Conservation (phyloP, 2,888 invertebrate genomes). For the Drosophila tanythrix region DNA sequence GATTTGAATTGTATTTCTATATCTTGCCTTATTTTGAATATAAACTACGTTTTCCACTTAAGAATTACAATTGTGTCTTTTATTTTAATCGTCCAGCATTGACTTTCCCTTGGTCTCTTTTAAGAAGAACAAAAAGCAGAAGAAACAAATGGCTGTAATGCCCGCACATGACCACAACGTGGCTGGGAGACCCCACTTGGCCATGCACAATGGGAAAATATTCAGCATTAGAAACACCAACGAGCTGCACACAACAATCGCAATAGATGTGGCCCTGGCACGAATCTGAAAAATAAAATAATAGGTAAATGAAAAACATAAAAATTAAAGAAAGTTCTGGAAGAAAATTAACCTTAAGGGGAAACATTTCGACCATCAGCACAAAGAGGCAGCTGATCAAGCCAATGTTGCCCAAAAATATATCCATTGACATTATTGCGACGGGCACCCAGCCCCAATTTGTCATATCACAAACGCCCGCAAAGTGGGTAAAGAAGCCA, state of each 20-base stretch:
- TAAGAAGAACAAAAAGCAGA: slow-evolving; percentile 65
- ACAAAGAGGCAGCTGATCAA: slow-evolving; percentile 81
- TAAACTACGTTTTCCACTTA: not conserved
- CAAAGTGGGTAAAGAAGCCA: slow-evolving; percentile 72
- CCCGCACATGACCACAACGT: slow-evolving; percentile 76
- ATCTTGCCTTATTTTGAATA: not conserved
- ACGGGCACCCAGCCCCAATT: slow-evolving; percentile 80
- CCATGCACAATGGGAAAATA: slow-evolving; percentile 77
- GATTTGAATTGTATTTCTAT: not conserved
- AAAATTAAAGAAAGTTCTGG: not conserved
- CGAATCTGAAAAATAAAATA: slow-evolving; percentile 69
- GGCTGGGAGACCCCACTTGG: slow-evolving; percentile 58
- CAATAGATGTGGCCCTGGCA: slow-evolving; percentile 68
- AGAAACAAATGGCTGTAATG: slow-evolving; percentile 59
- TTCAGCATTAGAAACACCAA: slow-evolving; percentile 77
- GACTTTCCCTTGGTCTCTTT: slow-evolving; percentile 81
- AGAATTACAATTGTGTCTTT: not conserved
- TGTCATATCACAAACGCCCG: slow-evolving; percentile 51
- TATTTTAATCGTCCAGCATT: slow-evolving; percentile 59
- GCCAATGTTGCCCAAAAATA: slow-evolving; percentile 82
- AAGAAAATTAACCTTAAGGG: slow-evolving; percentile 72
- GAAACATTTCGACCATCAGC: slow-evolving; percentile 82
- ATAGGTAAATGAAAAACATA: not conserved
- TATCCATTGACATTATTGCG: slow-evolving; percentile 75
- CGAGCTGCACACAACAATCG: slow-evolving; percentile 68